Conservation (phyloP, 1,140 invertebrate genomes). For the Heliconius himera region DNA sequence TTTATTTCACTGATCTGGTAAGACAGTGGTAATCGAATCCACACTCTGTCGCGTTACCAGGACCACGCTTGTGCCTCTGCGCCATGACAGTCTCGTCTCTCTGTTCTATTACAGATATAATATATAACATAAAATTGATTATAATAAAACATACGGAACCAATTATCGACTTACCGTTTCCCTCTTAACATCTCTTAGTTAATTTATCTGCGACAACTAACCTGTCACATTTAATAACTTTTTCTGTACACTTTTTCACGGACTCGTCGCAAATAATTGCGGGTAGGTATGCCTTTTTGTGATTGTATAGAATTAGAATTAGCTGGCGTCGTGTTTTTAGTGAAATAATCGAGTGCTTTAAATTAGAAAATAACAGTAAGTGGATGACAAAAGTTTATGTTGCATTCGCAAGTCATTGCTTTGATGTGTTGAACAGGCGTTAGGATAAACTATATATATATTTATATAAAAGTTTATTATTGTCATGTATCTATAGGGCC, state of each 20-base stretch:
- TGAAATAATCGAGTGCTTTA: constrained; percentile 1
- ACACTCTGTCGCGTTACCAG: no score
- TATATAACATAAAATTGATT: not conserved
- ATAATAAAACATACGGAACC: not conserved
- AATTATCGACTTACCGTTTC: not conserved
- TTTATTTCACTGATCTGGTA: no score
- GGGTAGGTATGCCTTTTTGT: not conserved
- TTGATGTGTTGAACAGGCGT: constrained; percentile 16
- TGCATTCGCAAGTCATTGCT: constrained; percentile 23
- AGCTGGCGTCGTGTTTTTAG: not conserved
- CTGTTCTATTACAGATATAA: no score
- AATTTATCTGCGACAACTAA: constrained; percentile 9
- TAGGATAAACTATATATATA: not conserved
- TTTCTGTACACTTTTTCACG: constrained; percentile 1
- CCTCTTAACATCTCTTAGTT: not conserved
- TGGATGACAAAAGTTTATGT: not conserved
- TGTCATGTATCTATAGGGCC: not conserved
- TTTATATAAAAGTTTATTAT: not conserved
- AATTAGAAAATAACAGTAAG: constrained; percentile 14
- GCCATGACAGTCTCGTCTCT: no score
- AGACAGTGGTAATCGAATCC: no score
- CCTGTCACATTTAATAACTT: constrained; percentile 8
- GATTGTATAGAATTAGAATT: constrained; percentile 6
- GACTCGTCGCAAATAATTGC: constrained; percentile 3
- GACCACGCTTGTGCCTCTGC: no score